Conservation (phyloP, 2,113 vertebrate species). For the Gallinago paraguaiae region DNA sequence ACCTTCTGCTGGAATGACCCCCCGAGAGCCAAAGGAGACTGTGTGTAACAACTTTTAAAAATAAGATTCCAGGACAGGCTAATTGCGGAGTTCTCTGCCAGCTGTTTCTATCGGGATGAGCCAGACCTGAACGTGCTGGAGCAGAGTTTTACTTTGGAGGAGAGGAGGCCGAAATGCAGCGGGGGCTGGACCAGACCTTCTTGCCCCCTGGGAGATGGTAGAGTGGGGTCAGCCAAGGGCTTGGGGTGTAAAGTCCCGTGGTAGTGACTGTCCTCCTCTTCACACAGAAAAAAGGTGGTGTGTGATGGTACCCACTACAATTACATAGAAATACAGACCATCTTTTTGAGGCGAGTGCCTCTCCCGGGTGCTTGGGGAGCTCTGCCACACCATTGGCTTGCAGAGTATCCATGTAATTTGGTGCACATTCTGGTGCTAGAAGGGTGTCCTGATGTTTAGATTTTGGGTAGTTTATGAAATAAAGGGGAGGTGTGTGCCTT, state of each 20-base stretch:
- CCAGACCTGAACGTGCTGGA: rapidly evolving
- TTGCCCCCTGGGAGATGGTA: not conserved
- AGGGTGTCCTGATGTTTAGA: not conserved
- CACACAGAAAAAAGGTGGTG: not conserved
- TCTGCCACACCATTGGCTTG: rapidly evolving
- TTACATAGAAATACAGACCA: rapidly evolving
- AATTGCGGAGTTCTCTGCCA: not conserved
- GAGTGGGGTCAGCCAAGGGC: not conserved
- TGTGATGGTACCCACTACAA: rapidly evolving
- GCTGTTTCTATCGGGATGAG: constrained; percentile 3
- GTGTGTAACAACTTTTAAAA: constrained; percentile 29
- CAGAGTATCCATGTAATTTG: not conserved
- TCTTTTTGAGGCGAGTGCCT: not conserved
- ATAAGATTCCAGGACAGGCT: constrained; percentile 19
- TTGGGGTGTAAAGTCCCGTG: not conserved
- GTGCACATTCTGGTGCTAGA: not conserved
- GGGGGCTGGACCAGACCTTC: not conserved
- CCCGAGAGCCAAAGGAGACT: not conserved
- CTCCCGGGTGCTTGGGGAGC: not conserved
- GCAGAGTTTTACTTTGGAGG: not conserved
- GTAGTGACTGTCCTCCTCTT: rapidly evolving
- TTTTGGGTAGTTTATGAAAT: not conserved
- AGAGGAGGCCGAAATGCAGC: not conserved
- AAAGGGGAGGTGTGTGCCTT: not conserved
- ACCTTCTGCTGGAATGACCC: not conserved